These are phyloP conservation scores for Drosophila orena DNA, from an alignment of 1,140 invertebrate genomes.

Conservation along the genomic window DNA sequence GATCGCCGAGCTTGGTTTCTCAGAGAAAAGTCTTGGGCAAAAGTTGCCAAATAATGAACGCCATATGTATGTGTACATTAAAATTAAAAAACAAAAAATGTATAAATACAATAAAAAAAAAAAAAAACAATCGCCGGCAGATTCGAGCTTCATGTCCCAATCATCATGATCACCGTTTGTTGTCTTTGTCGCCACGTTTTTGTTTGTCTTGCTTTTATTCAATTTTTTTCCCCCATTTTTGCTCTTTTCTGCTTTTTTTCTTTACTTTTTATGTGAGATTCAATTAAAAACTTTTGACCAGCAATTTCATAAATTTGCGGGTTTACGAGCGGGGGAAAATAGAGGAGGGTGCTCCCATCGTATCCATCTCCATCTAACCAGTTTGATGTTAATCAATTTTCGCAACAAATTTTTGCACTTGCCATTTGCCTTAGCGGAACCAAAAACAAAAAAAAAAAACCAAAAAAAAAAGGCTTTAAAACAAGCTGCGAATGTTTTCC, in stretches of 20 bases:
- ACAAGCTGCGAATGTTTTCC: constrained; percentile 49
- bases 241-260: constrained; percentile 16
- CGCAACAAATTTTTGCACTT: constrained; percentile 81
- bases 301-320: constrained; percentile 63
- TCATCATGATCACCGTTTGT: constrained; percentile 46
- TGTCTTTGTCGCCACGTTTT: constrained; percentile 57
- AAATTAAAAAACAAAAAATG: constrained; percentile 14
- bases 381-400: constrained; percentile 83
- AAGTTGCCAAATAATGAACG: constrained; percentile 53
- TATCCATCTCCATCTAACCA: constrained; percentile 41
- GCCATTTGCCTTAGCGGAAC: constrained; percentile 58
- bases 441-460: constrained; percentile 8
- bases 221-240: constrained; percentile 22
- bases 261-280: constrained; percentile 57
- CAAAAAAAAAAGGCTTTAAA: constrained; percentile 25
- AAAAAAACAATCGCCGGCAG: constrained; percentile 18
- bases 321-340: constrained; percentile 1
- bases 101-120: constrained; percentile 11
- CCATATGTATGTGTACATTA: constrained; percentile 11
- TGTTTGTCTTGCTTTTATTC: constrained; percentile 47
- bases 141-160: constrained; percentile 45
- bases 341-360: constrained; percentile 1
- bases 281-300: constrained; percentile 73
- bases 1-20: constrained; percentile 21
- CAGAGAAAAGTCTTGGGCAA: constrained; percentile 59